These are phyloP conservation scores for Hippocampus abdominalis DNA, from an alignment of 2,113 vertebrate genomes.

Conservation along the genomic window DNA sequence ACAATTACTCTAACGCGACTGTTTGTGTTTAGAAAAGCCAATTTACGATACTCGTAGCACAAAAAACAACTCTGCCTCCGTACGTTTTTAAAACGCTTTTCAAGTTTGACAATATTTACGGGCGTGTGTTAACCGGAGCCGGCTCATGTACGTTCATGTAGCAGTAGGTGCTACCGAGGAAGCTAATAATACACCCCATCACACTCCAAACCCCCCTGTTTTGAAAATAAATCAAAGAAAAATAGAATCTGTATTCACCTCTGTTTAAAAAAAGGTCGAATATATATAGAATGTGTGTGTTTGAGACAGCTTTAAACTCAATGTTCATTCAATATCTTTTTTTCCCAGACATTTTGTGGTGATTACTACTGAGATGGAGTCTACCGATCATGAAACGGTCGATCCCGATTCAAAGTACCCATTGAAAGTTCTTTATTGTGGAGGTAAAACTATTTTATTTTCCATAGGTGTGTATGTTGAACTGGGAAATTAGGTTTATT, in stretches of 20 bases:
- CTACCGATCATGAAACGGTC: constrained; percentile 68
- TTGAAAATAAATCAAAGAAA: not conserved
- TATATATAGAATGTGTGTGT: too few relatives aligned
- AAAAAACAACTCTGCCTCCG: not conserved
- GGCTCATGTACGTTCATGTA: constrained; percentile 15
- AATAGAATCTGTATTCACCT: not conserved
- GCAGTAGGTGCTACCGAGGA: not conserved
- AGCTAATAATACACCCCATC: not conserved
- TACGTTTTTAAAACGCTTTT: not conserved
- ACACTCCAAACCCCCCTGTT: not conserved
- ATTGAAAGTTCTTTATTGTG: constrained; percentile 92
- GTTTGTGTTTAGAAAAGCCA: not conserved
- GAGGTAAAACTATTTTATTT: constrained; percentile 73
- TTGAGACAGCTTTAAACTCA: too few relatives aligned
- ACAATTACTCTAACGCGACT: not conserved
- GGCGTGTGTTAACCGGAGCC: constrained; percentile 49
- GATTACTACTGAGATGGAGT: constrained; percentile 84
- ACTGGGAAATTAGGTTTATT: too few relatives aligned
- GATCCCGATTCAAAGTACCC: constrained; percentile 81
- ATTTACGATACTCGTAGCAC: not conserved
- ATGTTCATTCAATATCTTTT: not conserved
- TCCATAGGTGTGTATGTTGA: not conserved
- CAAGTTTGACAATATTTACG: not conserved
- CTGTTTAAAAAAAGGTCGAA: too few relatives aligned
- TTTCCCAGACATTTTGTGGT: constrained; percentile 58